phyloP scores from a whole-genome alignment of 2,797 vertebrate species.

The Pantherophis vulpinus region DNA sequence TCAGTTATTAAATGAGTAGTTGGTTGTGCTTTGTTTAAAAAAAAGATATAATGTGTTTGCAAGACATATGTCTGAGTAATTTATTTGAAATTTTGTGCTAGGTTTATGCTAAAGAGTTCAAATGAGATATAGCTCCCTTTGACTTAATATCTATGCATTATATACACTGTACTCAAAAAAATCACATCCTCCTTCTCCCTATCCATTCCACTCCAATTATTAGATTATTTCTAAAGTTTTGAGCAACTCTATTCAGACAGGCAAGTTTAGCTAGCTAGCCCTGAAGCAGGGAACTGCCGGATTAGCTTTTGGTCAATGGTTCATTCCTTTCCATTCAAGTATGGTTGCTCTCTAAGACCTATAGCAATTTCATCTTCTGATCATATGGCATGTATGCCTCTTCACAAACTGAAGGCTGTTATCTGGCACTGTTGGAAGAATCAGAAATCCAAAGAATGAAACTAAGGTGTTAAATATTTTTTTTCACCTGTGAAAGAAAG shows the following conservation, averaged over 20 bases:
- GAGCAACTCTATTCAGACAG: background rate
- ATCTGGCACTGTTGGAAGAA: background rate
- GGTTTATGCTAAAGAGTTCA: background rate
- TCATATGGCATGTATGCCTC: background rate
- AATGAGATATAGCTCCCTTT: background rate
- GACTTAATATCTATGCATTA: background rate
- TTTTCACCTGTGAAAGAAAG: background rate
- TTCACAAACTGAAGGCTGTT: background rate
- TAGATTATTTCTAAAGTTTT: background rate
- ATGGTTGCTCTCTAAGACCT: conserved; percentile 17
- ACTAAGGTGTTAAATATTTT: conserved; percentile 14
- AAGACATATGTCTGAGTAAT: background rate
- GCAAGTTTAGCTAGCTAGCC: background rate
- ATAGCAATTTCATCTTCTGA: conserved; percentile 4
- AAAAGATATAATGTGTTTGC: background rate
- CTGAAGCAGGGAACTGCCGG: background rate
- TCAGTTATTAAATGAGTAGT: background rate
- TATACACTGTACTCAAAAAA: background rate
- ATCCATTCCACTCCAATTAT: background rate
- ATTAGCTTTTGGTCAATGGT: conserved; percentile 4
- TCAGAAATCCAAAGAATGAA: background rate
- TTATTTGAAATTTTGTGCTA: background rate
- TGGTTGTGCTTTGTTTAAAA: background rate
- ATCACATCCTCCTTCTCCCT: background rate
- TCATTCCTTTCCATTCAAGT: background rate